These are phyloP conservation scores for Berghia stephanieae DNA, from an alignment of 1,140 invertebrate species.

Conservation along the genomic window DNA sequence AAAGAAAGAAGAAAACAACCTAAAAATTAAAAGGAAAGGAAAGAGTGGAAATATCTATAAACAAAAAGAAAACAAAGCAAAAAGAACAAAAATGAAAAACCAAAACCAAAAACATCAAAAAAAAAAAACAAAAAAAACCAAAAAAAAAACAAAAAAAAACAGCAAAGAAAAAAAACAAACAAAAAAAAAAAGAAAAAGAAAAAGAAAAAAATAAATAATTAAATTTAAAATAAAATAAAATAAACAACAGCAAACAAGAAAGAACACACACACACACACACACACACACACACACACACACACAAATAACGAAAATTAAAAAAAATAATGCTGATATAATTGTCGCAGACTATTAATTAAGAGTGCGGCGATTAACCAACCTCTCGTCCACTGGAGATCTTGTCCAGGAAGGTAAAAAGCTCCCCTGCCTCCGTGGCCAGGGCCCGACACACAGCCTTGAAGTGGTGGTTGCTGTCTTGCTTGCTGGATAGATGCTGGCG, in stretches of 20 bases:
- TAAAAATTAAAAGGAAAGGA: neutral
- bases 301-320: too few species aligned
- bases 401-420: conserved; percentile 86
- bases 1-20: neutral
- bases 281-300: too few species aligned
- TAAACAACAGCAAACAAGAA: too few species aligned
- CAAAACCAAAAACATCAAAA: neutral
- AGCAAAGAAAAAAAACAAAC: neutral
- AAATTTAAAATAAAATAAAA: neutral
- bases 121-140: neutral
- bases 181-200: neutral
- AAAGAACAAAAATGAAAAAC: neutral
- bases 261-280: too few species aligned
- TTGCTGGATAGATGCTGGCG: conserved; percentile 73
- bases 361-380: conserved; percentile 34
- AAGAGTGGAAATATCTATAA: too few species aligned
- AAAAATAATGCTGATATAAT: neutral
- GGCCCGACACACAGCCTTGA: conserved; percentile 88
- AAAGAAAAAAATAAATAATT: neutral
- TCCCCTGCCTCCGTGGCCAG: conserved; percentile 90
- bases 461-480: conserved; percentile 80
- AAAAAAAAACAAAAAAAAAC: neutral
- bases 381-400: conserved; percentile 71
- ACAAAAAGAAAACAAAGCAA: neutral
- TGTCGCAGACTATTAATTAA: neutral